Evolutionary conservation across 2,797 vertebrate species (phyloP).

Genomic region (Paguma larvata): DNA sequence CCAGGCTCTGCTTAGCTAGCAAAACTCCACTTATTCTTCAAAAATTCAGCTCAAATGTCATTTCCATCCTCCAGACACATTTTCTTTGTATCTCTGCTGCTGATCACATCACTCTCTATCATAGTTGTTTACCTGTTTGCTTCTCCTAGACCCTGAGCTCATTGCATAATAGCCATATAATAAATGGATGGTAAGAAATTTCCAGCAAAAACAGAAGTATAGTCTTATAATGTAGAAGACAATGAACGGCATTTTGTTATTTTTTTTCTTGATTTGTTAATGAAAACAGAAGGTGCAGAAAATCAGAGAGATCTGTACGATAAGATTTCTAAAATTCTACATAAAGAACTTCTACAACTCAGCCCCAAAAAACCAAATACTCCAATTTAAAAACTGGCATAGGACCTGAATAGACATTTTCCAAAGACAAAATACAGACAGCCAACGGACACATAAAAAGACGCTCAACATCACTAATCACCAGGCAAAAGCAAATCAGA

Average conservation of each 20-base stretch:
- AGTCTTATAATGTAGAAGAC: background rate
- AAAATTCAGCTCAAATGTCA: background rate
- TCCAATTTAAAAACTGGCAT: background rate
- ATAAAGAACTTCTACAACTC: background rate
- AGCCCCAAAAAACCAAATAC: background rate
- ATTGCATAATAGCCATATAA: background rate
- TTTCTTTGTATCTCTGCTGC: background rate
- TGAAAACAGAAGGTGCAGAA: slow-evolving; percentile 68
- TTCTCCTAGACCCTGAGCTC: background rate
- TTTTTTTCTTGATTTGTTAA: slow-evolving; percentile 60
- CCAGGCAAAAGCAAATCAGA: background rate
- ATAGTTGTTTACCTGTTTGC: background rate
- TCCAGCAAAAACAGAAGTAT: background rate
- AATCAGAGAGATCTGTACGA: slow-evolving; percentile 54
- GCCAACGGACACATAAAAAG: background rate
- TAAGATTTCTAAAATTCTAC: slow-evolving; percentile 69
- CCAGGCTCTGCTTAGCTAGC: background rate
- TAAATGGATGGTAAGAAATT: slow-evolving; percentile 50
- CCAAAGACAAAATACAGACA: background rate
- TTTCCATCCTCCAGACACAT: background rate
- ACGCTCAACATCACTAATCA: background rate
- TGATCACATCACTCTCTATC: background rate
- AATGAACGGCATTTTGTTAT: slow-evolving; percentile 60
- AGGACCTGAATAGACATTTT: background rate
- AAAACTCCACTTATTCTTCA: background rate